Conservation (phyloP, 1,140 invertebrate genomes). For the Anastrepha ludens region DNA sequence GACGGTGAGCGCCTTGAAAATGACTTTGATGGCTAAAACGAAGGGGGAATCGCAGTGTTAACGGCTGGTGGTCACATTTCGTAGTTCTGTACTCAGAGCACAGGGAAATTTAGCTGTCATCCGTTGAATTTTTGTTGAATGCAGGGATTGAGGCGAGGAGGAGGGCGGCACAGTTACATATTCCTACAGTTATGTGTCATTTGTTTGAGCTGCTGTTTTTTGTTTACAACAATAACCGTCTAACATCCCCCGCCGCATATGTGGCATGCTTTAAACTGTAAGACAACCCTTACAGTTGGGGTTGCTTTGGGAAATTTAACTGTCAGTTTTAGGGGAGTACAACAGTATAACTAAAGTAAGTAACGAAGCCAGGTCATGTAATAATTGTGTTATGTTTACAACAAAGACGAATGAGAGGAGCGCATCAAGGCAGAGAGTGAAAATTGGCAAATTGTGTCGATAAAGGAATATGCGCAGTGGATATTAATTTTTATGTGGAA, state of each 20-base stretch:
- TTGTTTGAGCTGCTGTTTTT: slow-evolving; percentile 32
- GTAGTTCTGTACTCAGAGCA: background rate
- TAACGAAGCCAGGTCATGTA: background rate
- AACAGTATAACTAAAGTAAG: background rate
- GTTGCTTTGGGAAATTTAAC: slow-evolving; percentile 34
- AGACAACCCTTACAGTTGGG: background rate
- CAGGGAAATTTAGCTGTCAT: slow-evolving; percentile 45
- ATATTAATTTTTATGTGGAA: background rate
- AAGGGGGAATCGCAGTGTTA: background rate
- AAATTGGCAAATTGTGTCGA: background rate
- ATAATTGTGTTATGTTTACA: background rate
- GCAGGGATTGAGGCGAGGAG: background rate
- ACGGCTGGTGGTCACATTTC: background rate
- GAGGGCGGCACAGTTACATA: background rate
- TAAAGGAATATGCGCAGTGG: background rate
- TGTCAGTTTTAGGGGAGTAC: background rate
- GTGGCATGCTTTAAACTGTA: background rate
- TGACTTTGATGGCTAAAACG: slow-evolving; percentile 24
- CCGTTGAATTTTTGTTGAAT: background rate
- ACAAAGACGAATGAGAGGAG: background rate
- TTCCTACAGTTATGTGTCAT: background rate
- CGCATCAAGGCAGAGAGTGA: background rate
- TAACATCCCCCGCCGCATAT: background rate
- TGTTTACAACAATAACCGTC: background rate
- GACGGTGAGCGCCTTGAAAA: slow-evolving; percentile 50